Percentiles rank a stretch among this genome's conserved stretches.
phyloP scores from a whole-genome alignment of 2,113 vertebrate species.

The Epinephelus lanceolatus region DNA sequence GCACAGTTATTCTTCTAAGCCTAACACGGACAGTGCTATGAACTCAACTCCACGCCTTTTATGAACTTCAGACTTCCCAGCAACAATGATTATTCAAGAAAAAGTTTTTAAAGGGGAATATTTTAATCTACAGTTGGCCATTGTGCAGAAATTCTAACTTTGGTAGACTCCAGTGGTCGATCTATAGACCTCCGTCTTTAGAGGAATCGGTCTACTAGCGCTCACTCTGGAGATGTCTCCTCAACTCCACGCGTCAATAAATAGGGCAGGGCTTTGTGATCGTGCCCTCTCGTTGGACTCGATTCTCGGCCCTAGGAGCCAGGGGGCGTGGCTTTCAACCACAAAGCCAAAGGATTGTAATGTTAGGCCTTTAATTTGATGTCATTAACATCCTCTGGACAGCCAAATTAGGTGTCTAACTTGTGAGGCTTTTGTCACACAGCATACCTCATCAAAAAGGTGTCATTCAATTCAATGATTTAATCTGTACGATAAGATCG shows the following conservation, averaged over 20 bases:
- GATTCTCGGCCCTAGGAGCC: constrained; percentile 56
- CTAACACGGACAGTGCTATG: constrained; percentile 42
- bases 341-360: constrained; percentile 62
- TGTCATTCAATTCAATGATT: constrained; percentile 65
- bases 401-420: constrained; percentile 50
- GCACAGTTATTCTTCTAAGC: constrained; percentile 21
- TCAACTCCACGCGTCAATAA: constrained; percentile 67
- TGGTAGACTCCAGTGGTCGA: constrained; percentile 74
- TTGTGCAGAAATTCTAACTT: constrained; percentile 81
- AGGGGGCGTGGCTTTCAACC: constrained; percentile 66
- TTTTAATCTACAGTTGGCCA: constrained; percentile 59
- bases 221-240: constrained; percentile 44
- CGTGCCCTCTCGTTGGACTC: constrained; percentile 54
- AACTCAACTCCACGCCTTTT: constrained; percentile 50
- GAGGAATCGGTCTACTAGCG: constrained; percentile 68
- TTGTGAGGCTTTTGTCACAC: constrained; percentile 70
- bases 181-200: constrained; percentile 74
- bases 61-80: constrained; percentile 47
- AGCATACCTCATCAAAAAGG: constrained; percentile 65
- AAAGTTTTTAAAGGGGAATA: constrained; percentile 41
- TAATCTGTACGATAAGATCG: constrained; percentile 56
- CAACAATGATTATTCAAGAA: constrained; percentile 61
- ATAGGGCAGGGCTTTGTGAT: constrained; percentile 55
- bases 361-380: constrained; percentile 48
- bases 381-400: constrained; percentile 69